Base-by-base conservation (phyloP, 2,888 invertebrate species). In the Asteroscopus sphinx region DNA sequence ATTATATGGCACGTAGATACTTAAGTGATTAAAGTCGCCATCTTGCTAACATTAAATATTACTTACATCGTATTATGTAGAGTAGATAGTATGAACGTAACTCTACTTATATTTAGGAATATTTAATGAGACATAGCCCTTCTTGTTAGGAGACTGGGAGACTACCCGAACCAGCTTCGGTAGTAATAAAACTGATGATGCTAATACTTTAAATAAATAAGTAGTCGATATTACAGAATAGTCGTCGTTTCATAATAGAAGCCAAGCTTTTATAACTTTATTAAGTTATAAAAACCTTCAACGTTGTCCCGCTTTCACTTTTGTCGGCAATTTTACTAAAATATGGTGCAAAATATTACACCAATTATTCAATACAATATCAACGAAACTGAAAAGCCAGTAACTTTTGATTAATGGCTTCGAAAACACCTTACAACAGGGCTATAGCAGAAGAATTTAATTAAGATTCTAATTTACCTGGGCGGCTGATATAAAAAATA, bases 371-470 rank as follows among this genome's bases (percentile, higher is more conserved):
- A 67, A 0, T 25, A 6, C n/a, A 25, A 62, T 53, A 62, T 47
- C 47, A 67, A 51, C 66, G 46, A 41, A 53, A 62, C 47, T 47
- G 39, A 73, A 67, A 62, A 65, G 67, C 46, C 49, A 51, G 44
- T 53, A 76, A 72, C 67, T 77, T 73, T 69, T 68, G 73, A 78
- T 72, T 72, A 77, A 76, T 77, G 67, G 60, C 49, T 72, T 65
- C 52, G 54, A 72, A 72, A 71, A 62, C 56, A 59, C 46, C 67
- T 57, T 59, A 63, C 52, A 62, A 46, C 56, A 52, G 33, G 44
- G 12, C 49, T 60, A 30, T 61, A 67, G 37, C 60, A 47, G 55
- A 75, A 73, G 64, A 72, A 70, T 76, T 79, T 77, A 70, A 79
- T 77, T 75, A 79, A 73, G 61, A 72, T 73, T 68, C 36, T 53